phyloP scores from a whole-genome alignment of 2,797 vertebrate genomes.

The Sciurus carolinensis region DNA sequence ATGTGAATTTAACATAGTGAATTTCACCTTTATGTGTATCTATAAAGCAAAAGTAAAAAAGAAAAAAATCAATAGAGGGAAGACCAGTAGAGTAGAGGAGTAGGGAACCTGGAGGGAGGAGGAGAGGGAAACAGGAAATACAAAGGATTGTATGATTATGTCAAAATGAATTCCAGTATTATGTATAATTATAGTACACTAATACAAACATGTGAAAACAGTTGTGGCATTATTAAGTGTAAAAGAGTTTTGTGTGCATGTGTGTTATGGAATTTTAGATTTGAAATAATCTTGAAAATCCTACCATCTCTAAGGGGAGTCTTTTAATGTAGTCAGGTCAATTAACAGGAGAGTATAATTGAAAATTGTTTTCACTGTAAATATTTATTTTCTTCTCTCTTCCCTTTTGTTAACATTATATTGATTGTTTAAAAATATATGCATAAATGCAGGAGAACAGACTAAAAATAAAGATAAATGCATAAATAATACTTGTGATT shows the following conservation, averaged over 20 bases:
- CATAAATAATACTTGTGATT: not conserved
- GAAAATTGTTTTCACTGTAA: conserved; percentile 3
- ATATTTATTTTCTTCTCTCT: not conserved
- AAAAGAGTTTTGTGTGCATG: not conserved
- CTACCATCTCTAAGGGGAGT: not conserved
- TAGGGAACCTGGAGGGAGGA: too few species aligned
- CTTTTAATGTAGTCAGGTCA: not conserved
- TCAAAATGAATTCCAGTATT: too few species aligned
- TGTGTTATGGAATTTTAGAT: not conserved
- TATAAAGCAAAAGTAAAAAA: not conserved
- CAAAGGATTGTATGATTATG: too few species aligned
- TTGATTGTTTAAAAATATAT: not conserved
- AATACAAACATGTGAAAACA: not conserved
- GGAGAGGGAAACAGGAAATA: too few species aligned
- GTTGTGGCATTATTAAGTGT: not conserved
- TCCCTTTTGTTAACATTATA: not conserved
- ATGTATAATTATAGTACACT: too few species aligned
- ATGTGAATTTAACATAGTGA: too few species aligned
- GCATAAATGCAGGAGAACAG: not conserved
- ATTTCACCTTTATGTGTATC: not conserved
- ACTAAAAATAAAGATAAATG: not conserved
- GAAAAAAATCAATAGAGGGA: too few species aligned
- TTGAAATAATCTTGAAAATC: not conserved
- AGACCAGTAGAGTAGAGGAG: too few species aligned
- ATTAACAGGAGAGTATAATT: not conserved